Evolutionary conservation across 2,113 vertebrate genomes (phyloP).

Genomic region (Origma solitaria): DNA sequence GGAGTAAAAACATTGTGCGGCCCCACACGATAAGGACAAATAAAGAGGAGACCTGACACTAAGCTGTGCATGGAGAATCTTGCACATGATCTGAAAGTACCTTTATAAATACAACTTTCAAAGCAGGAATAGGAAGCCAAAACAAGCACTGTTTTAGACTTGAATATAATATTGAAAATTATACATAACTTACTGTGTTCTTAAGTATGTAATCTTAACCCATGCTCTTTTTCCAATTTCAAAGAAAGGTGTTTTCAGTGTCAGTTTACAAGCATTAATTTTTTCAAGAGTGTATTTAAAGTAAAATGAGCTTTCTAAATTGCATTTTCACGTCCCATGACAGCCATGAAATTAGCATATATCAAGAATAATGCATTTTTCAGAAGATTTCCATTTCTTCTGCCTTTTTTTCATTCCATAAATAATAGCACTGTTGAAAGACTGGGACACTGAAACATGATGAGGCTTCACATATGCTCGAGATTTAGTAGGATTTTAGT

Average conservation of each 20-base stretch:
- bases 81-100: background rate
- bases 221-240: background rate
- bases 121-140: background rate
- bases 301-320: background rate
- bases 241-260: background rate
- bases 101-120: background rate
- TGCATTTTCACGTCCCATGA: background rate
- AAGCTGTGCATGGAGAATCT: background rate
- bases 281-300: background rate
- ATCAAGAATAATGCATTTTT: background rate
- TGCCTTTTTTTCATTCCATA: background rate
- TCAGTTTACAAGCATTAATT: background rate
- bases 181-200: background rate
- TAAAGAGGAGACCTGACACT: background rate
- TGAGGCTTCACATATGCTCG: background rate
- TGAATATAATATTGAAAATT: background rate
- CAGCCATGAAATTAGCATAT: background rate
- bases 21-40: background rate
- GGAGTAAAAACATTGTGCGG: background rate
- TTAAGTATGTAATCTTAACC: background rate
- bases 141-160: background rate
- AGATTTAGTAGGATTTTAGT: background rate
- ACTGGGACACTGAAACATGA: background rate
- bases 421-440: background rate
- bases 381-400: background rate